Base-by-base conservation (phyloP, 2,113 vertebrate genomes). In the Nanorana parkeri region DNA sequence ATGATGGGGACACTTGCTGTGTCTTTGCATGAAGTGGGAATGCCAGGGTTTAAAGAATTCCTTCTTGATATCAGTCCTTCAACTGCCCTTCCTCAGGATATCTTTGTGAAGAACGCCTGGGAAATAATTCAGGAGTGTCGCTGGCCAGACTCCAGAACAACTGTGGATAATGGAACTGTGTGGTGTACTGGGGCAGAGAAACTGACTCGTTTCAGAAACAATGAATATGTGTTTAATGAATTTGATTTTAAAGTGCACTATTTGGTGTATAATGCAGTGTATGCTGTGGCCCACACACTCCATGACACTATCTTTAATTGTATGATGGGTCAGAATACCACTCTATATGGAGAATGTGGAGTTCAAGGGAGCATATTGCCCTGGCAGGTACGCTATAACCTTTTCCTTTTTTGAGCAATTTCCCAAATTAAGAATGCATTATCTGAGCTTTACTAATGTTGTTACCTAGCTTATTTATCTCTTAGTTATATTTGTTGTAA, bases 181-280 rank as follows among this genome's bases (percentile, higher is more conserved):
- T 60, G 26, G 65, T 79, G 77, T 54, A 79, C 77, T 6, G 77
- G 77, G n/a, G 32, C 68, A 5, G 77, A 79, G 66, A 79, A 41
- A 26, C 20, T 79, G 65, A 55, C 54, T 13, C 41, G 21, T 56
- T 79, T 79, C 56, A 68, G 17, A 32, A 5, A 11, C 28, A 26
- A 3, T 3, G 3, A 36, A 20, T 79, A 79, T 26, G 77, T 68
- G n/a, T 79, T 17, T 58, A 3, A 79, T 79, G 77, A 79, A 68
- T 79, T 68, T 79, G 77, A 79, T 51, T 78, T 78, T 55, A 67
- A 47, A 3, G 6, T n/a, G 21, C 63, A 79, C 4, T 68, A 79
- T 32, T 15, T 58, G 28, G 16, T 68, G 7, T 79, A 58, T 56
- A 68, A 69, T 79, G 54, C 66, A 6, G 29, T 79, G 3, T 78